Base-by-base conservation (phyloP, 2,797 vertebrate species). In the Cirrhinus molitorella region DNA sequence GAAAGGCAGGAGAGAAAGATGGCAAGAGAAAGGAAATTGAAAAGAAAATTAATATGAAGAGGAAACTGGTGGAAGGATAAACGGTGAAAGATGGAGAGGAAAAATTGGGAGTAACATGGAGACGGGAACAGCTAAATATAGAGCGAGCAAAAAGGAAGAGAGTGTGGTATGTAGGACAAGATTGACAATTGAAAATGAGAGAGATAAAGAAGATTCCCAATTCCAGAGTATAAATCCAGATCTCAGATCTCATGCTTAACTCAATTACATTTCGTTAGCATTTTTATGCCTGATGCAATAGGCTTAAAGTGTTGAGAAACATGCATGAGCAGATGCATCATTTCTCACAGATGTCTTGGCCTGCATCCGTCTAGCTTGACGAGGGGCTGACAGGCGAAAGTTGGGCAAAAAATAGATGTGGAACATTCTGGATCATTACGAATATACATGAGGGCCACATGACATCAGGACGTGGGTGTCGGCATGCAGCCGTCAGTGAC, bases 161-260 rank as follows among this genome's bases (percentile, higher is more conserved):
- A 67, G 37, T 67, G 19, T 45, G 31, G 19, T 47, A 76, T 57
- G 61, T 68, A 77, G 63, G 63, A 43, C 49, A 23, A 25, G 73
- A 83, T 47, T 83, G 81, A 83, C 73, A 77, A 77, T 31, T 68
- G 81, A 45, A 76, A 81, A 34, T 14, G 65, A 67, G 43, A 67
- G 31, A 23, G 28, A 79, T 51, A 28, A 34, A 70, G 23, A 49
- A 28, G 71, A 76, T 55, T 10, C 19, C 53, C 10, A 63, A 53
- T 57, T 68, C 49, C 49, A 34, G 63, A 59, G 59, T 37, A 76
- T 49, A 65, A 37, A 65, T 51, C 43, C 8, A 43, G 65, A 43
- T 80, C 51, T 55, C 51, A 10, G 28, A 51, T 72, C 47, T 51
- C 19, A 55, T 55, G 12, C 49, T n/a, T 3, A 73, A 37, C 19